These are phyloP conservation scores for Acheta domesticus DNA, from an alignment of 2,888 invertebrate species.

Conservation along the genomic window DNA sequence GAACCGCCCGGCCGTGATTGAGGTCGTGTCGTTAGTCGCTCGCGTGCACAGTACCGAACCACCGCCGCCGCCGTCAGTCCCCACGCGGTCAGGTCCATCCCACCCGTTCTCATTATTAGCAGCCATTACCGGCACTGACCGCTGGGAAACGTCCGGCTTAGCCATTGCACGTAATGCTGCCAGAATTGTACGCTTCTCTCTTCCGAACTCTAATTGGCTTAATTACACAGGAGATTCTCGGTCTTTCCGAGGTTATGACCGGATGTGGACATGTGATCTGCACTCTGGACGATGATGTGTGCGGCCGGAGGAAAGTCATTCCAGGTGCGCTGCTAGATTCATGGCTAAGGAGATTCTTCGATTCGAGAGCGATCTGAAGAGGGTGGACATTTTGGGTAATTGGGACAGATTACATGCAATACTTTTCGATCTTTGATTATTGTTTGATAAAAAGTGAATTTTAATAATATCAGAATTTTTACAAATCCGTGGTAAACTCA, in stretches of 20 bases:
- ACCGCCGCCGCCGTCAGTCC: neutral
- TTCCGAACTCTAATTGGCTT: neutral
- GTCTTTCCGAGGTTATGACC: neutral
- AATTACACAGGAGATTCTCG: neutral
- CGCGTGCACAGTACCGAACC: neutral
- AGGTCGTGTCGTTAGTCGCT: neutral
- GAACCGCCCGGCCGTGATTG: neutral
- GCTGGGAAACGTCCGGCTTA: slow-evolving; percentile 11
- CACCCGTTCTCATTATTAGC: slow-evolving; percentile 18
- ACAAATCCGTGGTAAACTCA: no score
- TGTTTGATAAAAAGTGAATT: no score
- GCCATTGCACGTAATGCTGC: neutral
- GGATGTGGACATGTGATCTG: slow-evolving; percentile 18
- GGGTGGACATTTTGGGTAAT: no score
- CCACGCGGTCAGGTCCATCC: neutral
- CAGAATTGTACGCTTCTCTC: neutral
- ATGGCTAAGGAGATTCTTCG: no score
- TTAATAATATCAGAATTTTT: no score
- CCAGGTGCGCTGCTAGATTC: no score
- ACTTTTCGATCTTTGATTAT: no score
- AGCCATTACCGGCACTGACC: slow-evolving; percentile 18
- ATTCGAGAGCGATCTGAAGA: no score
- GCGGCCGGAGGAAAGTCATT: neutral
- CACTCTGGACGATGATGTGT: neutral
- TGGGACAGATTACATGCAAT: no score